These are phyloP conservation scores for Gisinianus flammeolus DNA, from an alignment of 2,888 invertebrate species.

Conservation along the genomic window DNA sequence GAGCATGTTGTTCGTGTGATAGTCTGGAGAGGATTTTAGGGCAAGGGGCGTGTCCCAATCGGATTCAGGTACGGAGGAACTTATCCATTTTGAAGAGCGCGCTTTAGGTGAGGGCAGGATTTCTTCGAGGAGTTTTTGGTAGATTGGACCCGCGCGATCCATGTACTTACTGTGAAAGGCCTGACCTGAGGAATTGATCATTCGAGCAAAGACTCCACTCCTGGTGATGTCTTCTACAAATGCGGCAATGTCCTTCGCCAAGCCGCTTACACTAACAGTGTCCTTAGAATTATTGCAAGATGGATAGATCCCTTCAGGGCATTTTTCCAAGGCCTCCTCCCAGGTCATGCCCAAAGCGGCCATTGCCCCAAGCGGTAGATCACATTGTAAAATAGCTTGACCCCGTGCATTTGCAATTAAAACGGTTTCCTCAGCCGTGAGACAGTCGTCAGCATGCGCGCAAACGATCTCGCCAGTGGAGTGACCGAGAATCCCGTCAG, in stretches of 20 bases:
- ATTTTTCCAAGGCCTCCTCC: constrained; percentile 74
- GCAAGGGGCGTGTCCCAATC: constrained; percentile 64
- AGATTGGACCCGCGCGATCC: constrained; percentile 79
- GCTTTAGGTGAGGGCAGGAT: constrained; percentile 65
- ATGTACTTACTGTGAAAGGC: constrained; percentile 96
- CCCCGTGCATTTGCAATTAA: constrained; percentile 78
- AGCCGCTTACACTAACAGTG: constrained; percentile 92
- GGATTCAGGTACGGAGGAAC: constrained; percentile 65
- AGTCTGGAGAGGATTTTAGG: constrained; percentile 66
- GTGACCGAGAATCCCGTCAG: constrained; percentile 96
- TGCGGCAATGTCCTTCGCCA: constrained; percentile 70
- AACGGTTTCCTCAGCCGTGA: constrained; percentile 91
- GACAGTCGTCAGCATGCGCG: constrained; percentile 94
- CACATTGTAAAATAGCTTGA: constrained; percentile 70
- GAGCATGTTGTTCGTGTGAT: constrained; percentile 66
- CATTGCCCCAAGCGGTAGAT: constrained; percentile 79
- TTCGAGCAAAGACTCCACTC: constrained; percentile 80
- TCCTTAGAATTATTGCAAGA: constrained; percentile 95
- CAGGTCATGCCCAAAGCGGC: constrained; percentile 86
- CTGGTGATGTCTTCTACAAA: constrained; percentile 73
- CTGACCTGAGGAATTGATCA: constrained; percentile 82
- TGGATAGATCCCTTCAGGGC: constrained; percentile 78
- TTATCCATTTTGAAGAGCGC: constrained; percentile 65
- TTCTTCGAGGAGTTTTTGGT: constrained; percentile 75
- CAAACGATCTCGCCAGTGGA: constrained; percentile 93